Conservation (phyloP, 2,113 vertebrate species). For the Leptodactylus fuscus region DNA sequence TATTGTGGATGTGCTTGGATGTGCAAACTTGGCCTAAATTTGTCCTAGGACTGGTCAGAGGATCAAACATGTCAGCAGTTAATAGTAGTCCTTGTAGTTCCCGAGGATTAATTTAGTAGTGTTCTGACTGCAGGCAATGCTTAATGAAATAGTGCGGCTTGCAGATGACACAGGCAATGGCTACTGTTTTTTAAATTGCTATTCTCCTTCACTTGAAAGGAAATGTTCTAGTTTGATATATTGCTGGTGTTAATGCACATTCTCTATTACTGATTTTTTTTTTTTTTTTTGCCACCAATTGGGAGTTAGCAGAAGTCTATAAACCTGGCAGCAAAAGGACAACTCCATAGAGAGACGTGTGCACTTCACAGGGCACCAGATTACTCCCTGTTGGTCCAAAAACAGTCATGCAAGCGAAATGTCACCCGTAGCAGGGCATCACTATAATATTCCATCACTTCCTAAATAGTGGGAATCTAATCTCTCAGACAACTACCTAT, state of each 20-base stretch:
- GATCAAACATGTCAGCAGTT: slow-evolving; percentile 37
- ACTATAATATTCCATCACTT: too few relatives aligned
- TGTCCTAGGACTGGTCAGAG: slow-evolving; percentile 13
- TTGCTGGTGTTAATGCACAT: not conserved
- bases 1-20: too few relatives aligned
- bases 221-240: slow-evolving; percentile 41
- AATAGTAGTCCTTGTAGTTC: slow-evolving; percentile 38
- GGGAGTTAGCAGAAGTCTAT: not conserved
- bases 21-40: not conserved
- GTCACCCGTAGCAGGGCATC: too few relatives aligned
- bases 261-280: not conserved
- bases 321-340: not conserved
- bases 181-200: slow-evolving; percentile 18
- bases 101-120: slow-evolving; percentile 42
- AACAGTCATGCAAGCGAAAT: too few relatives aligned
- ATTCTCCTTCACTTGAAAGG: slow-evolving; percentile 39
- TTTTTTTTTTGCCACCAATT: not conserved
- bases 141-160: slow-evolving; percentile 35
- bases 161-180: slow-evolving; percentile 1
- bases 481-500: too few relatives aligned
- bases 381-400: too few relatives aligned
- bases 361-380: too few relatives aligned
- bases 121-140: slow-evolving; percentile 35
- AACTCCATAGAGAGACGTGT: not conserved
- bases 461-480: too few relatives aligned